These are phyloP conservation scores for Salticus scenicus DNA, from an alignment of 2,888 invertebrate species.

Conservation along the genomic window DNA sequence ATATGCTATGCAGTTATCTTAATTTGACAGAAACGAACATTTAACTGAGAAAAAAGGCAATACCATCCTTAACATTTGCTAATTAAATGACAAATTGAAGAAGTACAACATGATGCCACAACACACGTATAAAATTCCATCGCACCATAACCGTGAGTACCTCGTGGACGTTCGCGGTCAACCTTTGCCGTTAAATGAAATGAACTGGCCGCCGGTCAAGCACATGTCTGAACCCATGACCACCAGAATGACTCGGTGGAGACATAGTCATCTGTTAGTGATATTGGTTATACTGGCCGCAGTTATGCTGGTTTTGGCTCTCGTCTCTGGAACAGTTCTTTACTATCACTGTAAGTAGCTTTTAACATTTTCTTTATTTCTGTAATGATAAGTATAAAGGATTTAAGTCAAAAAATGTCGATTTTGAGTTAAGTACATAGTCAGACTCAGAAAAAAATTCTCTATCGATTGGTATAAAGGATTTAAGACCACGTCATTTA, in stretches of 20 bases:
- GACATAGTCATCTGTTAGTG: slow-evolving; percentile 58
- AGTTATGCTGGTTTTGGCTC: slow-evolving; percentile 55
- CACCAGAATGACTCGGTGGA: slow-evolving; percentile 54
- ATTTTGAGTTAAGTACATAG: no score
- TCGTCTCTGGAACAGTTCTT: slow-evolving; percentile 61
- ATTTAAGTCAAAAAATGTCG: no score
- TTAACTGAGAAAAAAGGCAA: no score
- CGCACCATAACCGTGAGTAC: slow-evolving; percentile 53
- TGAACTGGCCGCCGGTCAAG: slow-evolving; percentile 47
- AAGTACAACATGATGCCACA: slow-evolving; percentile 37
- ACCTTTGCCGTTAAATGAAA: slow-evolving; percentile 35
- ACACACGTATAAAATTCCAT: slow-evolving; percentile 60
- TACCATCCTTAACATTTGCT: no score
- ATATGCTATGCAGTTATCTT: no score
- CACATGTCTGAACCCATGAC: slow-evolving; percentile 39
- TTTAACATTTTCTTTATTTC: not conserved
- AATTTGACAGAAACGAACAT: no score
- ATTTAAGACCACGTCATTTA: no score
- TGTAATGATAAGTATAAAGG: no score
- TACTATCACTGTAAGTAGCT: slow-evolving; percentile 67
- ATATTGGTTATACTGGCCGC: slow-evolving; percentile 53
- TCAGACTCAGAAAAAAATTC: no score
- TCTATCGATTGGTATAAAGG: no score
- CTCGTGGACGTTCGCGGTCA: slow-evolving; percentile 24
- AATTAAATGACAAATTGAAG: no score